These are phyloP conservation scores for Diglossa cyanea DNA, from an alignment of 2,797 vertebrate species.

Conservation along the genomic window DNA sequence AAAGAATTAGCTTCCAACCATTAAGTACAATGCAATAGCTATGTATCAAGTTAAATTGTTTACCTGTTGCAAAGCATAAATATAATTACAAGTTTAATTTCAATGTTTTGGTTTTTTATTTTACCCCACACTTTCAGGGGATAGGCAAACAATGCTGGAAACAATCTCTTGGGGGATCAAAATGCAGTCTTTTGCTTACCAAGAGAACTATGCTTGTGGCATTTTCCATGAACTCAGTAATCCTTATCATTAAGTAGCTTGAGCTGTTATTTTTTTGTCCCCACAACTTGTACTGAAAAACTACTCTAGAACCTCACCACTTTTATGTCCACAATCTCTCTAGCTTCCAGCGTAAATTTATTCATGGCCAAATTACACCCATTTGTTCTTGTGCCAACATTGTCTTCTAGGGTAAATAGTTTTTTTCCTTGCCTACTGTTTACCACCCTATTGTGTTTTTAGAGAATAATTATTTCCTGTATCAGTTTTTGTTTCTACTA, in stretches of 20 bases:
- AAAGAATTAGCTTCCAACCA: neutral
- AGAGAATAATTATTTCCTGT: conserved; percentile 59
- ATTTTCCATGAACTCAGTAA: neutral
- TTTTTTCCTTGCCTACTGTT: conserved; percentile 48
- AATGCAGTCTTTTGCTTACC: neutral
- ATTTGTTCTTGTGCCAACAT: conserved; percentile 35
- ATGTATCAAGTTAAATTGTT: conserved; percentile 9
- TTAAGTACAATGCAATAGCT: neutral
- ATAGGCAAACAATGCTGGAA: neutral
- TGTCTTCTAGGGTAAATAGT: conserved; percentile 39
- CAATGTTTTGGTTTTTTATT: neutral
- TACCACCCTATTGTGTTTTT: conserved; percentile 45
- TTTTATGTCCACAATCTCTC: neutral
- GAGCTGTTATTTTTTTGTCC: neutral
- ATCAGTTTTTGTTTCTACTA: conserved; percentile 49
- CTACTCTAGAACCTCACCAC: neutral
- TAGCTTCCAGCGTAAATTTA: conserved; percentile 22
- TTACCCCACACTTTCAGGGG: neutral
- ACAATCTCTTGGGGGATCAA: neutral
- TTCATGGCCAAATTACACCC: conserved; percentile 1
- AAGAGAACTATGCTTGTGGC: neutral
- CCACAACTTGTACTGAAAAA: neutral
- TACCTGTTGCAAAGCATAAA: neutral
- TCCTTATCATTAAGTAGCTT: neutral
- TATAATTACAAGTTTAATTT: neutral